Percentiles rank a stretch among this genome's conserved stretches.
These are phyloP conservation scores for Grammomys dolichurus DNA, from an alignment of 2,113 vertebrate genomes.

Conservation along the genomic window DNA sequence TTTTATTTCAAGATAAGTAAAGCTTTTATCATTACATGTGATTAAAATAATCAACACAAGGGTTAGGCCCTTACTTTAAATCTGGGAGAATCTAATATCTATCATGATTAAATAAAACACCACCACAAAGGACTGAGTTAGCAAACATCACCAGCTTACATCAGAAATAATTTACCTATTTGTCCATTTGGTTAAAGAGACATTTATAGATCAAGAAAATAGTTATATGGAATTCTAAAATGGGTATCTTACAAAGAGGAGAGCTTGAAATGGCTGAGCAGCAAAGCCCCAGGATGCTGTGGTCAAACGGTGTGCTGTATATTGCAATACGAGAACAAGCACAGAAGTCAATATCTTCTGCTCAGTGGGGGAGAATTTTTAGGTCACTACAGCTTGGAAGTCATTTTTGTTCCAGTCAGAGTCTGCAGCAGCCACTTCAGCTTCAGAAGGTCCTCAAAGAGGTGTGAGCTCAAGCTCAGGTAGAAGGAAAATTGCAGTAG, in stretches of 20 bases:
- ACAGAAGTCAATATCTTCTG: conserved; percentile 50
- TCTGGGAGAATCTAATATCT: not conserved
- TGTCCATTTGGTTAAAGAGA: not conserved
- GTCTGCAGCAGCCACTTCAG: conserved; percentile 57
- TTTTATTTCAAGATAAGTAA: conserved; percentile 48
- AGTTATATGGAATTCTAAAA: not conserved
- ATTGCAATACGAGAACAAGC: conserved; percentile 44
- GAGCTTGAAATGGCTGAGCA: not conserved
- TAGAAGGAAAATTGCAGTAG: conserved; percentile 37
- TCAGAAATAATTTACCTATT: not conserved
- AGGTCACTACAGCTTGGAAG: conserved; percentile 66
- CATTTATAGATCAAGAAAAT: conserved; percentile 5
- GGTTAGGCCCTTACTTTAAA: not conserved
- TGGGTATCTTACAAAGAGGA: not conserved
- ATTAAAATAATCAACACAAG: not conserved
- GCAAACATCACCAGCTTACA: not conserved
- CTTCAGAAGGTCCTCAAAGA: conserved; percentile 53
- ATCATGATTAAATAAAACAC: conserved; percentile 10
- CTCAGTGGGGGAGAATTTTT: conserved; percentile 44
- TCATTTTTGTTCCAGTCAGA: conserved; percentile 63
- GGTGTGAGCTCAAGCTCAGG: conserved; percentile 46
- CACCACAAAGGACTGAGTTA: not conserved
- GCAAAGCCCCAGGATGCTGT: conserved; percentile 6
- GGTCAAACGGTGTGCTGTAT: not conserved
- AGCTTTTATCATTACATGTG: not conserved